These are phyloP conservation scores for Microvelia longipes DNA, from an alignment of 1,140 invertebrate species.

Conservation along the genomic window DNA sequence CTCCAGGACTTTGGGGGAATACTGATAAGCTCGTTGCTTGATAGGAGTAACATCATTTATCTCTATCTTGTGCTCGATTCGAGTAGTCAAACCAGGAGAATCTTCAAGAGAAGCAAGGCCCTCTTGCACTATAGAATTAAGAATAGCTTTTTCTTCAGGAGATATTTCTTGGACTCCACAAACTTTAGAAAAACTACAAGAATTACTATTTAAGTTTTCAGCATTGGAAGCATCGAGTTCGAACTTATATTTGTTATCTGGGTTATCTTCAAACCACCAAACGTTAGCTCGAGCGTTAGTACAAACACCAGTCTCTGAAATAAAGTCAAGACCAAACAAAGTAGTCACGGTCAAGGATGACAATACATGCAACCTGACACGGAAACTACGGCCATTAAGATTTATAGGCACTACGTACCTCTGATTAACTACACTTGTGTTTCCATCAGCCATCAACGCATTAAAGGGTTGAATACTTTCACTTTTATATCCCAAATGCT, in stretches of 20 bases:
- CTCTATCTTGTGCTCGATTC: constrained; percentile 24
- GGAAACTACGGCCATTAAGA: neutral
- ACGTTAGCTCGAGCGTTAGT: neutral
- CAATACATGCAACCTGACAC: neutral
- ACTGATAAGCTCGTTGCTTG: constrained; percentile 21
- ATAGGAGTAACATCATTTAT: constrained; percentile 22
- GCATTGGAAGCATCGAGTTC: no score
- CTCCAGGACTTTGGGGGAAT: constrained; percentile 18
- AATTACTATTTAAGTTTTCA: no score
- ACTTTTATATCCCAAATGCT: neutral
- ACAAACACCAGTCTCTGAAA: neutral
- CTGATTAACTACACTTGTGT: neutral
- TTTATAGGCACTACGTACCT: neutral
- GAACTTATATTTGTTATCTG: neutral
- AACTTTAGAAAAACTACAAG: neutral
- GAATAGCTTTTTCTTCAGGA: neutral
- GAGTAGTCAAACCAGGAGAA: constrained; percentile 7
- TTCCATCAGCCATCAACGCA: neutral
- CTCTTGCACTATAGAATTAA: neutral
- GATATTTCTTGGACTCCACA: neutral
- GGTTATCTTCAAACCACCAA: neutral
- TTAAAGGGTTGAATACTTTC: neutral
- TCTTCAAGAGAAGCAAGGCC: neutral
- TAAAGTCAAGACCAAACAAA: neutral
- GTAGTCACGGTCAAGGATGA: neutral